These are phyloP conservation scores for Antechinus flavipes DNA, from an alignment of 2,113 vertebrate species.

Conservation along the genomic window DNA sequence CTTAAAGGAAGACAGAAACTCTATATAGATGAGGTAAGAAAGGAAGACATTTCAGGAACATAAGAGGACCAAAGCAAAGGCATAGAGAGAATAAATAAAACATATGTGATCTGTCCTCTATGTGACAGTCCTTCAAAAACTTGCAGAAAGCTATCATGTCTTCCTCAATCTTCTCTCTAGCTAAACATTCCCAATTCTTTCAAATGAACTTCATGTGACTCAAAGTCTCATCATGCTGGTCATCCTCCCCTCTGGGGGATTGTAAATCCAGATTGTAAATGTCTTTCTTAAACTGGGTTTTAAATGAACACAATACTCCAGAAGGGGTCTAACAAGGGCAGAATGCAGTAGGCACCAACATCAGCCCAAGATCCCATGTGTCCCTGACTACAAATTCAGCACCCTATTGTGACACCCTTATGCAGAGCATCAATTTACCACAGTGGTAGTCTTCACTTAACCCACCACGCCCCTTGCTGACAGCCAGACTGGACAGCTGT, in stretches of 20 bases:
- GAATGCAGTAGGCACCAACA: neutral
- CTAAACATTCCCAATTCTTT: neutral
- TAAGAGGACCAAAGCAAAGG: neutral
- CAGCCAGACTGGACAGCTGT: neutral
- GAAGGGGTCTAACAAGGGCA: neutral
- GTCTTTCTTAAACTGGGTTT: neutral
- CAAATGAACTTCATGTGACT: neutral
- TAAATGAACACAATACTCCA: neutral
- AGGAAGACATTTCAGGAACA: neutral
- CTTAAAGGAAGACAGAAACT: neutral
- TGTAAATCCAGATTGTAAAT: neutral
- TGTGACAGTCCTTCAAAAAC: neutral
- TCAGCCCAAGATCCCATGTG: neutral
- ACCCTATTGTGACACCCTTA: neutral
- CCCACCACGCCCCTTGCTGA: neutral
- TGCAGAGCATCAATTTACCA: neutral
- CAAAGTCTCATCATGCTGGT: neutral
- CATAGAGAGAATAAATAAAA: neutral
- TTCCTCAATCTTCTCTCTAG: neutral
- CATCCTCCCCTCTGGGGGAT: neutral
- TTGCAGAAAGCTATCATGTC: neutral
- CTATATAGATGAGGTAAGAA: neutral
- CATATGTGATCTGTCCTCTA: neutral
- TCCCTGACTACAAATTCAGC: neutral
- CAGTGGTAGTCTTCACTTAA: neutral